phyloP scores from a whole-genome alignment of 2,888 invertebrate species.

The Dolichomitus sp. region DNA sequence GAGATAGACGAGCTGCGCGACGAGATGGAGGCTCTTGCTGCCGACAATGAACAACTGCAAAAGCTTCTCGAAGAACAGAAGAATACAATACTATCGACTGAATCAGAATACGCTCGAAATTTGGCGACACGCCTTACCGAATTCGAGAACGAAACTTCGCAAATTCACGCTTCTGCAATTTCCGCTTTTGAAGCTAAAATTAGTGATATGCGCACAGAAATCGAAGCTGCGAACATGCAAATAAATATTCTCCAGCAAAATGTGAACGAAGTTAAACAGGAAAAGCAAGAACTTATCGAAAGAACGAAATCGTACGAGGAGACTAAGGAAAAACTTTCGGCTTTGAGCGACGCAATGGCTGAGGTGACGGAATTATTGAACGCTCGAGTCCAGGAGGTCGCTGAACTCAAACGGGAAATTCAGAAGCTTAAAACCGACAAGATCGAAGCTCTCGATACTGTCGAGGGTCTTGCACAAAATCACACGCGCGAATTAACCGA shows the following conservation, averaged over 20 bases:
- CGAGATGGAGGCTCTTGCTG: slow-evolving; percentile 88
- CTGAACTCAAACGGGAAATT: slow-evolving; percentile 78
- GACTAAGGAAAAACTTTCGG: slow-evolving; percentile 64
- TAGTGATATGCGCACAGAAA: slow-evolving; percentile 62
- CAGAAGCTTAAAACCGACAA: slow-evolving; percentile 75
- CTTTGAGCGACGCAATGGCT: slow-evolving; percentile 71
- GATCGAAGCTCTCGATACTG: slow-evolving; percentile 56
- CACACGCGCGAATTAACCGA: slow-evolving; percentile 77
- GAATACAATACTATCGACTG: slow-evolving; percentile 77
- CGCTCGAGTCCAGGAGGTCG: slow-evolving; percentile 80
- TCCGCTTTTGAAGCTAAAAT: slow-evolving; percentile 70
- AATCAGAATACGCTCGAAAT: slow-evolving; percentile 66
- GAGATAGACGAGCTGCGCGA: slow-evolving; percentile 87
- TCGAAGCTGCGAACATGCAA: slow-evolving; percentile 54
- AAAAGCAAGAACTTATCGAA: slow-evolving; percentile 80
- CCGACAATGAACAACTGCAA: slow-evolving; percentile 89
- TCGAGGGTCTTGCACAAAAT: slow-evolving; percentile 67
- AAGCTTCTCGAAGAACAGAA: slow-evolving; percentile 88
- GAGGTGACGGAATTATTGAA: slow-evolving; percentile 80
- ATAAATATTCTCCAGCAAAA: slow-evolving; percentile 63
- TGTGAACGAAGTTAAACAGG: slow-evolving; percentile 63
- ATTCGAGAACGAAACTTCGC: slow-evolving; percentile 67
- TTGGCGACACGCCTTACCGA: slow-evolving; percentile 69
- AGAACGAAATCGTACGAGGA: slow-evolving; percentile 85
- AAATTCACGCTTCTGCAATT: too few species aligned